Evolutionary conservation across 2,888 invertebrate genomes (phyloP).

Genomic region (Allacma fusca): DNA sequence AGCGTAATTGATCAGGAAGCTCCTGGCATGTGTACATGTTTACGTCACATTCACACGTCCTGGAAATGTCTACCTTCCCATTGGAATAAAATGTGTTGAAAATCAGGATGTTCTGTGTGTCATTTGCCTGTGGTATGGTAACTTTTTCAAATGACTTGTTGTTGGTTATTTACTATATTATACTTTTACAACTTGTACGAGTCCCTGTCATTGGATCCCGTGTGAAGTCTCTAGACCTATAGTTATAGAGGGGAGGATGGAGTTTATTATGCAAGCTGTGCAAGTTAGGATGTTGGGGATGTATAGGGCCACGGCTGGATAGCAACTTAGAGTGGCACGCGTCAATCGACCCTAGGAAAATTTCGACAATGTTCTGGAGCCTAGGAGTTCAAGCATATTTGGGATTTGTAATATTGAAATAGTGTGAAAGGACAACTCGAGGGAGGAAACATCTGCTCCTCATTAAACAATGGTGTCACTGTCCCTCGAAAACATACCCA

Average conservation of each 20-base stretch:
- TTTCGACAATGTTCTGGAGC: slow-evolving; percentile 1
- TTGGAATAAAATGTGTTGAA: slow-evolving; percentile 34
- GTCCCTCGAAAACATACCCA: slow-evolving; percentile 35
- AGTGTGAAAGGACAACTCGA: slow-evolving; percentile 48
- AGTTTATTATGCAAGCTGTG: no score
- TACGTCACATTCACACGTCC: slow-evolving; percentile 24
- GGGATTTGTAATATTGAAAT: slow-evolving; percentile 2
- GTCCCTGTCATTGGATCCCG: no score
- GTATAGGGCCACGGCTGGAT: no score
- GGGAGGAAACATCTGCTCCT: slow-evolving; percentile 52
- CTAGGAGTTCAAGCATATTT: slow-evolving; percentile 9
- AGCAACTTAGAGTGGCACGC: slow-evolving; percentile 43
- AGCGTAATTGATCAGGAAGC: slow-evolving; percentile 40
- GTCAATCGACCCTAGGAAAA: slow-evolving; percentile 33
- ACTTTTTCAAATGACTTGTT: no score
- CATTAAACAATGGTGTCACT: slow-evolving; percentile 54
- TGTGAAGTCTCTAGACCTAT: no score
- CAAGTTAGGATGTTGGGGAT: no score
- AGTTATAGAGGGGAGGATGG: no score
- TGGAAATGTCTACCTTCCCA: not conserved
- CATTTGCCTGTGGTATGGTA: no score
- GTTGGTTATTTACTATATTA: no score
- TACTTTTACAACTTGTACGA: no score
- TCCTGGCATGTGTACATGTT: not conserved
- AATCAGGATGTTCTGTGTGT: slow-evolving; percentile 11